Base-by-base conservation (phyloP, 2,888 invertebrate genomes). In the Lottia scabra region DNA sequence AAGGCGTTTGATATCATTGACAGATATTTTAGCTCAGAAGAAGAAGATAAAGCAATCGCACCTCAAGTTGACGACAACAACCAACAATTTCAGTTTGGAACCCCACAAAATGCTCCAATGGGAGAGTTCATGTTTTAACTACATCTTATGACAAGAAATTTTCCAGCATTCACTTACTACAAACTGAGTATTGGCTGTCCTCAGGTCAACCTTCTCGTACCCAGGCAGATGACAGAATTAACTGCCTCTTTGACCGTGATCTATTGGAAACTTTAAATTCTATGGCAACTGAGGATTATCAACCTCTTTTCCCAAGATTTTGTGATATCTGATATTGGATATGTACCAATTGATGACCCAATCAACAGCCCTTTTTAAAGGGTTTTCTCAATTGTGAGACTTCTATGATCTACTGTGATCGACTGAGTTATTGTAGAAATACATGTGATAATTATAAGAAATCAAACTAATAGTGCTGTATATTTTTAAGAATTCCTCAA, bases 1-100 rank as follows among this genome's bases (percentile, higher is more conserved):
- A 98, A 98, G 91, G 96, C 98, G 68, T 98, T 96, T 89, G 96
- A 97, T 89, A 97, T 99, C 82, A 98, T 99, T 84, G 98, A 98
- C 90, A 94, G 94, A 87, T 98, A 95, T 91, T 99, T 98, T 89
- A 95, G 96, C 23, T 94, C 95, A n/a, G 96, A 96, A 85, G 91
- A 90, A 45, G 91, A 90, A 71, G 93, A 90, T 76, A 93, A 93
- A 83, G 96, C 95, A 12, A 78, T 89, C 43, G 96, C 95, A 46
- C 97, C 90, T 4, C 81, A 84, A 73, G 86, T 88, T 13, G 94
- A 95, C 88, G 95, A 94, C 71, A 83, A 83, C 65, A 77, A 83
- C 19, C 85, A 87, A 67, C 87, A 87, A 74, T 87, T 75, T 72
- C 83, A 85, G 71, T 87, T 87, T 73, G 79, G 78, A 67, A 80